Base-by-base conservation (phyloP, 2,888 invertebrate species). In the Tuta absoluta region DNA sequence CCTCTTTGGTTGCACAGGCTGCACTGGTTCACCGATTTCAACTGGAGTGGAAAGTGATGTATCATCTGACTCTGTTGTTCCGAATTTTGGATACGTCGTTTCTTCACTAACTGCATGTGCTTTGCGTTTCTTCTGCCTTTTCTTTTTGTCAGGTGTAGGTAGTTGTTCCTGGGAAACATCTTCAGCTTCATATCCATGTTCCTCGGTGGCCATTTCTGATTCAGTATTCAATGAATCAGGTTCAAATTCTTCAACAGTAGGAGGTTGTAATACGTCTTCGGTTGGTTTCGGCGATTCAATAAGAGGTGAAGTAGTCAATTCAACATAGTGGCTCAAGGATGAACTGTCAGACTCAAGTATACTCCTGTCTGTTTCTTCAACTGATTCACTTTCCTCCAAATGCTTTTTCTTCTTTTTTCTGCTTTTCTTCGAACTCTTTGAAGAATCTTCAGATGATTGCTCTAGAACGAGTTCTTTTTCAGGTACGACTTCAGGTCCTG, bases 181-280 rank as follows among this genome's bases (percentile, higher is more conserved):
- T 75, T 95, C 96, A 11, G 95, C 93, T 78, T 96, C 95, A 75
- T 96, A 96, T n/a, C 95, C 95, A 67, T 91, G 91, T 76, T 94
- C 94, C 79, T 92, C 92, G 57, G 90, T 85, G 45, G 82, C 76
- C 48, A 82, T 80, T 61, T 87, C 85, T 63, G 89, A 89, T 64
- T 92, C 93, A 28, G 85, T 77, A 59, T 84, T 72, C 69, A 92
- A 89, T 10, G 93, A 91, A 66, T 81, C 76, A 11, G 90, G 91
- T 51, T 91, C 88, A 74, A 67, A 33, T 33, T 33, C 68, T 67
- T 74, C 76, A 64, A 69, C 72, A 38, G 67, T 65, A 28, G 24
- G 17, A 8, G 56, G 33, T 19, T 56, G 33, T 63, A 76, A 69
- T 37, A 75, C 66, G 19, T 77, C 77, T 66, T 79, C 72, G 28